Evolutionary conservation across 2,113 vertebrate species (phyloP), one percentile per base, ranked within the genome.

Genomic region (Podilymbus podiceps): DNA sequence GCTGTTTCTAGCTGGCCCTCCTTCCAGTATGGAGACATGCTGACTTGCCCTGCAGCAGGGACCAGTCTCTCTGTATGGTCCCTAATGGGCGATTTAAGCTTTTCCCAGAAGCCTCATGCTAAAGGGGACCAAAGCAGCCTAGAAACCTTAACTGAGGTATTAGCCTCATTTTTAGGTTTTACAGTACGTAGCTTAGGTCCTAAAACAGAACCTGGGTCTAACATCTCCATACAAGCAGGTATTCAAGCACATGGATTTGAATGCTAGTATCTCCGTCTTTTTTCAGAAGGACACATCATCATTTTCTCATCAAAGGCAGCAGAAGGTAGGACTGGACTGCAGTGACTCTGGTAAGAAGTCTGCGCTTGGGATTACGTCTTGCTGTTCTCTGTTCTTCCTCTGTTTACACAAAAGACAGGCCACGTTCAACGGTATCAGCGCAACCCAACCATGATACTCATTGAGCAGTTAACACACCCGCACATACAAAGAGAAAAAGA

Each of bases 331-430:
- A 53, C 13, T 52, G 74, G 52, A n/a, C 30, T 28, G 52, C 53
- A 62, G 66, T 1, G 4, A 49, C 62, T 88, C 49, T 12, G 12
- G 62, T 66, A 42, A 84, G 58, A 94, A 85, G 78, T 85, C 59
- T 89, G 79, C 59, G n/a, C 42, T 58, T 66, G 66, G 44, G 64
- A 59, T 93, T 77, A 50, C 19, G 93, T 74, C 82, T 88, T 85
- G 40, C 74, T 2, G 6, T 58, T 90, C 81, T 62, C 31, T 88
- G 90, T 91, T 90, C 79, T 94, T 85, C 79, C 67, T 76, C 82
- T 95, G 86, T 93, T 81, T 94, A 92, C 93, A 96, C 88, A 95
- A 88, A 97, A 95, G 96, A 67, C 84, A 91, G 92, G 78, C 84
- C 67, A 46, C 4, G 31, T 69, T 80, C 52, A 94, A 63, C 9